These are phyloP conservation scores for Euproctis similis DNA, from an alignment of 2,888 invertebrate species.

Conservation along the genomic window DNA sequence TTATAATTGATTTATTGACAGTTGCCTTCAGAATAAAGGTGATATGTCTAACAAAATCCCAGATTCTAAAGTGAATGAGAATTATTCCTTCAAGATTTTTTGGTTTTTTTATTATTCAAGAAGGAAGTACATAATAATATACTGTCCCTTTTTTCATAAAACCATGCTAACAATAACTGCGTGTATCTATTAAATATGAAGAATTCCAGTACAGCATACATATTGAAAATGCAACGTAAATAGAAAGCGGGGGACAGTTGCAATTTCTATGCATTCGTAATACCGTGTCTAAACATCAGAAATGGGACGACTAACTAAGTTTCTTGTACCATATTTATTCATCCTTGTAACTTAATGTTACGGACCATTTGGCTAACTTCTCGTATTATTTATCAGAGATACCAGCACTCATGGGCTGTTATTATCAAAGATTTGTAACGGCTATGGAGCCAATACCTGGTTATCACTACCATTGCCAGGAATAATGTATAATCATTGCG, in stretches of 20 bases:
- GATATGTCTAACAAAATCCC: no score
- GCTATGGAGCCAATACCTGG: slow-evolving; percentile 2
- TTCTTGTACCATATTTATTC: slow-evolving; percentile 8
- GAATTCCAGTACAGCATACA: no score
- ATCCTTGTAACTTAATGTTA: slow-evolving; percentile 10
- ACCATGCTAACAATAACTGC: no score
- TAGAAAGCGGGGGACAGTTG: background rate
- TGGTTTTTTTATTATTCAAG: no score
- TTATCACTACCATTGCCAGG: slow-evolving; percentile 2
- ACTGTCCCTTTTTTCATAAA: no score
- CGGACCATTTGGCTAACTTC: slow-evolving; percentile 4
- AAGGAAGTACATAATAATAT: no score
- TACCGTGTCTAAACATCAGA: slow-evolving; percentile 10
- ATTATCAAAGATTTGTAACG: slow-evolving; percentile 8
- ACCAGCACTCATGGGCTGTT: slow-evolving; percentile 6
- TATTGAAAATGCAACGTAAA: background rate
- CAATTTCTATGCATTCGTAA: slow-evolving; percentile 4
- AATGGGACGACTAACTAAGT: slow-evolving; percentile 9
- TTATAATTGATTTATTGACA: no score
- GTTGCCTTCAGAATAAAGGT: no score
- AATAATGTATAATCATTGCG: slow-evolving; percentile 7
- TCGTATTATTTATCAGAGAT: slow-evolving; percentile 10
- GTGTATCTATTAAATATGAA: no score
- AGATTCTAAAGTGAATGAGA: no score
- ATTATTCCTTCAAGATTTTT: no score